Evolutionary conservation across 1,140 invertebrate genomes (phyloP), one percentile per base, ranked within the genome.

Genomic region (Drosophila insularis): DNA sequence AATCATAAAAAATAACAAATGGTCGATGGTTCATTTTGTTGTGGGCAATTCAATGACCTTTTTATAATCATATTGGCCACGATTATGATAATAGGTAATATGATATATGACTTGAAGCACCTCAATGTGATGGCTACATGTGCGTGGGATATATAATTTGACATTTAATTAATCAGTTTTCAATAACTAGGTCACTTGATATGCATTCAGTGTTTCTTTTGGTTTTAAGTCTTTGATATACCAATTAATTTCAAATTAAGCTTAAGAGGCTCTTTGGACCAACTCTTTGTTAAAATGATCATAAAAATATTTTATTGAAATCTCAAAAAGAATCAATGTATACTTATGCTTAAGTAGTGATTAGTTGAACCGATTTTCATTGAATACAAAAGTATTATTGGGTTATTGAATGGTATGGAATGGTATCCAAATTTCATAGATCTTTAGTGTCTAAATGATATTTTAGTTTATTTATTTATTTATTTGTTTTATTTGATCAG

Each of bases 11-110:
- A 19, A 19, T 21, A 13, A 60, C n/a, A 1, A 40, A 43, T 61
- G 17, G 37, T 40, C 27, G 13, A 13, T 37, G 8, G n/a, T 54
- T 10, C 32, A 35, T 27, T 37, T 65, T 35, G 7, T 56, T 65
- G 35, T 76, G 55, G 66, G 56, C n/a, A 68, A 77, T 72, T 63
- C 72, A 80, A 72, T 78, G 79, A 81, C 69, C 79, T 81, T 78
- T 81, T 13, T 21, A 72, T 80, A 11, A 13, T 61, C 6, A 27
- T 58, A 10, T 23, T 72, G 61, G 31, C 11, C 4, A 37, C 11
- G 11, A 56, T 31, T 63, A 40, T 56, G 32, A 58, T 32, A 27
- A 60, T 75, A 68, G 43, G 40, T 27, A 35, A 17, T 37, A 61
- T 70, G 76, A 76, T 76, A 55, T 69, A 61, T 61, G 31, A 61